These are phyloP conservation scores for Erpornis zantholeuca DNA, from an alignment of 2,113 vertebrate species.

Conservation along the genomic window DNA sequence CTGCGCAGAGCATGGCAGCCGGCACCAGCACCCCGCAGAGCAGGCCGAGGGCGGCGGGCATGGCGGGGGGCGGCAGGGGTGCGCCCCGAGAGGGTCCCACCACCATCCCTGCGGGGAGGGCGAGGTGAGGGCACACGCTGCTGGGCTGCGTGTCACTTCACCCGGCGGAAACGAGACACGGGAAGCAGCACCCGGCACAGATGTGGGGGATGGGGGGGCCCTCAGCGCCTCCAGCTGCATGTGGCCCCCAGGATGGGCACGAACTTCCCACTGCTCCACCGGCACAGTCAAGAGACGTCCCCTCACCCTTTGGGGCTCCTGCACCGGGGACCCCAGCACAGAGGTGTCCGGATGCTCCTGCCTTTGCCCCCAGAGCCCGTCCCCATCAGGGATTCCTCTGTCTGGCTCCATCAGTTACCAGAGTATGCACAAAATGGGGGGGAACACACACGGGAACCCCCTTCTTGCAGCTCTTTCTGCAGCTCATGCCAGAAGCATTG, in stretches of 20 bases:
- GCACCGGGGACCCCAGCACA: too few species aligned
- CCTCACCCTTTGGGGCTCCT: background rate
- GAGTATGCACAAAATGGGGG: background rate
- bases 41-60: background rate
- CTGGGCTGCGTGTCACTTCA: background rate
- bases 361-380: background rate
- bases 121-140: background rate
- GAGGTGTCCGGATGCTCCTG: background rate
- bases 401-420: background rate
- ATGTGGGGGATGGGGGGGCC: background rate
- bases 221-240: fast-evolving
- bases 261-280: background rate
- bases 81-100: background rate
- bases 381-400: background rate
- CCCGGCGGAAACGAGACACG: background rate
- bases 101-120: background rate
- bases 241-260: background rate
- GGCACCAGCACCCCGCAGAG: background rate
- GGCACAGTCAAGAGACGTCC: background rate
- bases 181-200: background rate
- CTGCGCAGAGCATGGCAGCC: background rate
- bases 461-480: background rate
- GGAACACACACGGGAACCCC: fast-evolving
- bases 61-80: background rate
- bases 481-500: fast-evolving